Evolutionary conservation across 2,113 vertebrate species (phyloP).

Genomic region (Scomber japonicus): DNA sequence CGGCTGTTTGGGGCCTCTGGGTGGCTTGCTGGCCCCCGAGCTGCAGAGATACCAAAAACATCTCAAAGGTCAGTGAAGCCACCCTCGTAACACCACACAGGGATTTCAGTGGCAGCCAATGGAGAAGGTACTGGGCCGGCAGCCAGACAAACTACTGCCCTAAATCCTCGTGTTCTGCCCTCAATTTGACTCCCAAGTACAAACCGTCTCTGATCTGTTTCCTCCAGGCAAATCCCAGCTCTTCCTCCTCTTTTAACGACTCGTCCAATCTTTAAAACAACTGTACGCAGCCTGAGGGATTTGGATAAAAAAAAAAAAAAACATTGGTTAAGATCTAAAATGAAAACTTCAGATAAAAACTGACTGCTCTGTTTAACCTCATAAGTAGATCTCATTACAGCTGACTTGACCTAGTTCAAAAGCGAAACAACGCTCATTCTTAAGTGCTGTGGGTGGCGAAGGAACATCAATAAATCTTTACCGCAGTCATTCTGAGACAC

Average conservation of each 20-base stretch:
- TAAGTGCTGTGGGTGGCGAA: background rate
- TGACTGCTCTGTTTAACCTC: slow-evolving; percentile 17
- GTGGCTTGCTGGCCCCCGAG: slow-evolving; percentile 93
- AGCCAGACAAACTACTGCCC: slow-evolving; percentile 19
- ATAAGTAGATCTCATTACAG: slow-evolving; percentile 1
- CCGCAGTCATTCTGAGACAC: slow-evolving; percentile 6
- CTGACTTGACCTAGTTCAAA: slow-evolving; percentile 30
- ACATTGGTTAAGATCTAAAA: slow-evolving; percentile 26
- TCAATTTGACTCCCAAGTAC: slow-evolving; percentile 41
- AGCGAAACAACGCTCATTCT: background rate
- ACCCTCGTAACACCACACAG: background rate
- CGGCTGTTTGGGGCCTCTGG: slow-evolving; percentile 95
- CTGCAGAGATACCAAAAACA: slow-evolving; percentile 95
- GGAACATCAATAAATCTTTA: slow-evolving; percentile 13
- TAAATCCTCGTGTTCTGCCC: slow-evolving; percentile 47
- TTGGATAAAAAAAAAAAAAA: slow-evolving; percentile 40
- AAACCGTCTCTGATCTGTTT: slow-evolving; percentile 50
- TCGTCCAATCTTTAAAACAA: slow-evolving; percentile 21
- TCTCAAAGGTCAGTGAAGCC: slow-evolving; percentile 89
- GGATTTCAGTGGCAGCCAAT: slow-evolving; percentile 14
- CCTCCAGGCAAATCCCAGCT: slow-evolving; percentile 56
- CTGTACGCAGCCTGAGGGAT: slow-evolving; percentile 16
- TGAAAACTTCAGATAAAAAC: slow-evolving; percentile 1
- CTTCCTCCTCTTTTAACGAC: slow-evolving; percentile 51
- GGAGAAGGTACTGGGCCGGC: background rate